Conservation (phyloP, 1,140 invertebrate species). For the Cherax destructor region DNA sequence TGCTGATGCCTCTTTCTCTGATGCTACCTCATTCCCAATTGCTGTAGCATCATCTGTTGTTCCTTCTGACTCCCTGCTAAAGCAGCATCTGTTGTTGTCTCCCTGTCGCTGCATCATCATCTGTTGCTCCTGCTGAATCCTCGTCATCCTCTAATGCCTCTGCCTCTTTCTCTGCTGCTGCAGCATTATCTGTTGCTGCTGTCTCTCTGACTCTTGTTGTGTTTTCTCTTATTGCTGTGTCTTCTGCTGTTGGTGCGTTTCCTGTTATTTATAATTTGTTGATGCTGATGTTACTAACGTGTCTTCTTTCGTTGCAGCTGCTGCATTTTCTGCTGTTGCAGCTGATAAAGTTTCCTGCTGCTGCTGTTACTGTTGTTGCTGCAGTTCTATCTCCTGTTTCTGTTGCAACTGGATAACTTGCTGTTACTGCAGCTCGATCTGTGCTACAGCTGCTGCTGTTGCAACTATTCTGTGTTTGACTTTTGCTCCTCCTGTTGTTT, state of each 20-base stretch:
- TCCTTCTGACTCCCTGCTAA: not conserved
- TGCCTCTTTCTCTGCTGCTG: slow-evolving; percentile 18
- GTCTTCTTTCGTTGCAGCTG: not conserved
- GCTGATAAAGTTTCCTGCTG: not conserved
- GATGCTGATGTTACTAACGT: not conserved
- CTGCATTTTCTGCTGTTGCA: not conserved
- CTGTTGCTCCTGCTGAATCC: too few species aligned
- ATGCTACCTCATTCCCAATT: not conserved
- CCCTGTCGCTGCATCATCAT: too few species aligned
- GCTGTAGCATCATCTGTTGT: not conserved
- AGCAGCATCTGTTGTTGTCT: not conserved
- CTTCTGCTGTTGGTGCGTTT: not conserved
- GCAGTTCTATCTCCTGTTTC: not conserved
- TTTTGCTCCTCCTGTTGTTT: too few species aligned
- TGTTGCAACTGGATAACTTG: too few species aligned
- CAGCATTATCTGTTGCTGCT: not conserved
- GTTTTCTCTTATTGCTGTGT: not conserved
- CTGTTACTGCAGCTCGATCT: too few species aligned
- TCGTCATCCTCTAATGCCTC: not conserved
- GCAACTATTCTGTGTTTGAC: too few species aligned
- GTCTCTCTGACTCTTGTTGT: not conserved
- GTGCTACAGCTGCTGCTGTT: too few species aligned
- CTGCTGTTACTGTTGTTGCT: not conserved
- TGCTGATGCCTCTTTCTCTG: not conserved
- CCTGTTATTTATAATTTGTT: not conserved